phyloP scores from a whole-genome alignment of 2,113 vertebrate species.

The human (Homo sapiens) region GRCh38 chr3:186186501-186187000 shows the following conservation, averaged over 20 bases:
- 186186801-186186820: not conserved
- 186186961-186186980: not conserved
- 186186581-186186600: not conserved
- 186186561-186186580: not conserved
- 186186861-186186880: slow-evolving; percentile 2
- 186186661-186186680: not conserved
- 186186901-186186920: not conserved
- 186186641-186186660: not conserved
- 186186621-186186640: not conserved
- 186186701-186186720: not conserved
- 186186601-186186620: slow-evolving; percentile 33
- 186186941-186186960: not conserved
- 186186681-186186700: not conserved
- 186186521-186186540: not conserved
- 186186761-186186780: not conserved
- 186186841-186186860: not conserved
- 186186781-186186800: not conserved
- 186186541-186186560: not conserved
- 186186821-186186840: not conserved
- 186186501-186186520: slow-evolving; percentile 17
- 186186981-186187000: not conserved
- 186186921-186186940: not conserved
- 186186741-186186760: not conserved
- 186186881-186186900: not conserved
- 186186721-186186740: not conserved